Evolutionary conservation across 2,888 invertebrate species (phyloP), one percentile per base, ranked within the genome.

Genomic region (Apotomis capreana): DNA sequence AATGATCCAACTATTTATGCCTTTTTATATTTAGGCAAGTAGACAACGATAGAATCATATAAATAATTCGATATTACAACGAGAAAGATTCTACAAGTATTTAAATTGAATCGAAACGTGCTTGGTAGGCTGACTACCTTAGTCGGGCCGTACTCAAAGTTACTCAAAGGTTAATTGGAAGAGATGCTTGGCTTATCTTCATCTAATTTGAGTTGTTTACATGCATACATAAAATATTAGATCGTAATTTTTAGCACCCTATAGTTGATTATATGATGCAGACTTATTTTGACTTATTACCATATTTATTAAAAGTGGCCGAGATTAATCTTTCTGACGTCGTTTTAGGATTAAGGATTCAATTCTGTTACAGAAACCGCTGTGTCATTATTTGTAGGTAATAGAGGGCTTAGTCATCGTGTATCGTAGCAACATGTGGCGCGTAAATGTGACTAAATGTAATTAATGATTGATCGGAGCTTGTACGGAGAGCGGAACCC

Each of bases 391-490:
- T 72, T 72, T 72, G 46, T 72, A 68, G 72, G 72, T 68, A 72
- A 78, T 73, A 77, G 76, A 76, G 73, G 80, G 80, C 81, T 80
- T 81, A 81, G 79, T 81, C 75, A 76, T 75, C 71, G 72, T 67
- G 73, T 76, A 77, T 78, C 79, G 74, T 78, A 81, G 87, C 84
- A 87, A 90, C 92, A 92, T 92, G 90, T 92, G 92, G 90, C 85
- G 87, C 87, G 86, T 89, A 89, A 90, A 90, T 91, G 90, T 88
- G 87, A 89, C 88, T 88, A 89, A 91, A 90, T 87, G 89, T 90
- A 92, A 93, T 93, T 92, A 92, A 91, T 90, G 91, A 91, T 90
- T 88, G 90, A 93, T 92, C 90, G 89, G 85, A 86, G 83, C 84
- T 84, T 84, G 85, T 84, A 84, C 83, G 84, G 80, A 84, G 83